Conservation (phyloP, 2,113 vertebrate genomes). For the Tachuris rubrigastra region DNA sequence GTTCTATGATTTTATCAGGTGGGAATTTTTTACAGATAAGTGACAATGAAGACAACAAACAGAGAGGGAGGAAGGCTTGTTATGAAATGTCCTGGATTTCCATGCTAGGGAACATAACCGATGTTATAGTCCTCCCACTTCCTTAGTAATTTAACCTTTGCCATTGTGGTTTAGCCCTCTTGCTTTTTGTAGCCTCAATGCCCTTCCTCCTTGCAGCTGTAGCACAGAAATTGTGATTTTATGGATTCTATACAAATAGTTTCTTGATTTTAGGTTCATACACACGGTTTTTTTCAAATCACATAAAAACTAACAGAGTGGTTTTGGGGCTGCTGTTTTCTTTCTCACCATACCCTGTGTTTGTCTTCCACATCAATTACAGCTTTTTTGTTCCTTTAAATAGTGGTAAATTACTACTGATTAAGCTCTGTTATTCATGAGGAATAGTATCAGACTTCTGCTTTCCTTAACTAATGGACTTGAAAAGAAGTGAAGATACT, state of each 20-base stretch:
- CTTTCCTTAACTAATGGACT: neutral
- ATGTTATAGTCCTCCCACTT: neutral
- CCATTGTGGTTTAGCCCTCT: neutral
- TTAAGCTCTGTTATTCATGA: neutral
- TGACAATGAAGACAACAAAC: neutral
- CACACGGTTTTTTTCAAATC: neutral
- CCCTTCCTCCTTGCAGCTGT: neutral
- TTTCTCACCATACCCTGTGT: neutral
- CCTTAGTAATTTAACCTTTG: slow-evolving; percentile 20
- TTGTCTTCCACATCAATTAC: neutral
- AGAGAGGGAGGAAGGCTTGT: neutral
- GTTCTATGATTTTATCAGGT: neutral
- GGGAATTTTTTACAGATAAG: neutral
- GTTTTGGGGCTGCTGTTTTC: neutral
- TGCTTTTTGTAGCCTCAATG: neutral
- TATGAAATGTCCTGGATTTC: neutral
- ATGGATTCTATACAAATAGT: neutral
- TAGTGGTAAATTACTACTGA: neutral
- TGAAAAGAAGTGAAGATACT: neutral
- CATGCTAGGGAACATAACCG: neutral
- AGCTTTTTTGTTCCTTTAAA: neutral
- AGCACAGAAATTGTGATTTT: neutral
- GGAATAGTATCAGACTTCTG: neutral
- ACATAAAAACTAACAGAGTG: neutral
- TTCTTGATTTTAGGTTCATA: neutral